These are phyloP conservation scores for Dicentrarchus labrax DNA, from an alignment of 2,113 vertebrate genomes.

Conservation along the genomic window DNA sequence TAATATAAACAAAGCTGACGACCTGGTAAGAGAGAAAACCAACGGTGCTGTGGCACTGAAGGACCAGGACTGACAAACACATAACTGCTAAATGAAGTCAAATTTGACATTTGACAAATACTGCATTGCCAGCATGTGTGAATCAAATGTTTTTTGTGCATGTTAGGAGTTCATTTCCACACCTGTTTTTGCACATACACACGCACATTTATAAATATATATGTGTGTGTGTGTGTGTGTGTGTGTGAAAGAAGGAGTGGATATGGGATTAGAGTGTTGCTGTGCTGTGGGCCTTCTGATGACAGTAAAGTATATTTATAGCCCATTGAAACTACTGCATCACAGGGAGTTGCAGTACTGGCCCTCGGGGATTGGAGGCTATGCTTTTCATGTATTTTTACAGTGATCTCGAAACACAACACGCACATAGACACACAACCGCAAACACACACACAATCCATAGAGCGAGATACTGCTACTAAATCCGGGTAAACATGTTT, in stretches of 20 bases:
- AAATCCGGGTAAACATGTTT: conserved; percentile 67
- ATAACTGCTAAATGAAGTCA: not conserved
- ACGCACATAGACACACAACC: conserved; percentile 6
- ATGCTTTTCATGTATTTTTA: conserved; percentile 76
- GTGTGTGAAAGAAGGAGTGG: conserved; percentile 27
- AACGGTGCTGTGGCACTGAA: not conserved
- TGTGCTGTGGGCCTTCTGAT: conserved; percentile 82
- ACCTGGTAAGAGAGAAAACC: conserved; percentile 5
- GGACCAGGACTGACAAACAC: not conserved
- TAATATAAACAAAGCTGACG: conserved; percentile 11
- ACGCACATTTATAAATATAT: not conserved
- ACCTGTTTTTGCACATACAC: not conserved
- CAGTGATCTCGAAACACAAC: conserved; percentile 45
- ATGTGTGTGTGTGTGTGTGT: not conserved
- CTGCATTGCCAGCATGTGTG: conserved; percentile 9
- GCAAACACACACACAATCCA: conserved; percentile 29
- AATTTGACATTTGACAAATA: not conserved
- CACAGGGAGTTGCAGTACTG: conserved; percentile 85
- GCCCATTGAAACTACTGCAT: conserved; percentile 89
- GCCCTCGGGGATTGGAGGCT: conserved; percentile 65
- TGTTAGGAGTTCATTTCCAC: not conserved
- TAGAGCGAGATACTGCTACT: conserved; percentile 41
- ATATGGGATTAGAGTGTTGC: conserved; percentile 76
- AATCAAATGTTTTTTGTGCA: conserved; percentile 6
- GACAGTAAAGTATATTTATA: conserved; percentile 78